Percentiles rank a stretch among this genome's conserved stretches.
phyloP scores from a whole-genome alignment of 2,113 vertebrate species.

The Rousettus leschenaultii region DNA sequence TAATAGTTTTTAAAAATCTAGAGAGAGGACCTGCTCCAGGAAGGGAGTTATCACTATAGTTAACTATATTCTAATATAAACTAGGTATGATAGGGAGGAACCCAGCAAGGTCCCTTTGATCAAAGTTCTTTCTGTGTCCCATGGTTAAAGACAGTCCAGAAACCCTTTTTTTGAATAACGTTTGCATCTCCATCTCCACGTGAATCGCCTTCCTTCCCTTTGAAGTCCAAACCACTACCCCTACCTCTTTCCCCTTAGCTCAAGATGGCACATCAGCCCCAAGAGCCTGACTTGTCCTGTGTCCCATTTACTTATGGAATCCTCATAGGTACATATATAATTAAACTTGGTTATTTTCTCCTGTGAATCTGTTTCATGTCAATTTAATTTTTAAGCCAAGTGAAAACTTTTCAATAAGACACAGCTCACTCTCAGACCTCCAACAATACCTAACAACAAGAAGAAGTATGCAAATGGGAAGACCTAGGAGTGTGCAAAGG shows the following conservation, averaged over 20 bases:
- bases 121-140: background rate
- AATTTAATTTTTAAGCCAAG: background rate
- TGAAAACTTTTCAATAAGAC: background rate
- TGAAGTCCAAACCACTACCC: background rate
- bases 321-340: background rate
- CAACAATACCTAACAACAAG: background rate
- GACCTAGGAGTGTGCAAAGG: fast-evolving
- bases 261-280: background rate
- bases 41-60: background rate
- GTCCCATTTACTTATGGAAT: background rate
- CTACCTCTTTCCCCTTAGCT: background rate
- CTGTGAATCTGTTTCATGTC: background rate
- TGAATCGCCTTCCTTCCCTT: background rate
- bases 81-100: background rate
- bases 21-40: background rate
- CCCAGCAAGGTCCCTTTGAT: background rate
- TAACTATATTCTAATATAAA: background rate
- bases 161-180: background rate
- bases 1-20: background rate
- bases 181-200: background rate
- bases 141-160: background rate
- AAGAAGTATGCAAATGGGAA: background rate
- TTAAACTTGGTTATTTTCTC: background rate
- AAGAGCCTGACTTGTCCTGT: background rate
- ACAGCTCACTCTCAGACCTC: background rate